These are phyloP conservation scores for Agapetus fuscipes DNA, from an alignment of 2,888 invertebrate genomes.

Conservation along the genomic window DNA sequence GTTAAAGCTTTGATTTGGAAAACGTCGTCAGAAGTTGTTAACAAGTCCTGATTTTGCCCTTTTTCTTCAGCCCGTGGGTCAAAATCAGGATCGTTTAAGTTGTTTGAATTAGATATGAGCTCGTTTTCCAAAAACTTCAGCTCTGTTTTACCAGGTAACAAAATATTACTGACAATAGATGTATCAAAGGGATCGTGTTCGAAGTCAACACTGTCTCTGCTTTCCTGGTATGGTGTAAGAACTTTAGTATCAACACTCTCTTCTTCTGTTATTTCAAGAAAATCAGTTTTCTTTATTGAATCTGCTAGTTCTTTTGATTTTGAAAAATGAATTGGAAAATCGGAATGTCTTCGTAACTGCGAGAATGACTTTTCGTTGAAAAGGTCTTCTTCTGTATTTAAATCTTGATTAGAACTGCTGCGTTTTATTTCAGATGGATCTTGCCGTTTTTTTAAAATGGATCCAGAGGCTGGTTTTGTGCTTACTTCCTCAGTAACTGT, in stretches of 20 bases:
- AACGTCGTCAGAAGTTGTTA: conserved; percentile 41
- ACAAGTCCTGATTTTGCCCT: conserved; percentile 34
- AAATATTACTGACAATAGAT: conserved; percentile 65
- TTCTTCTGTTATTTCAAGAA: conserved; percentile 44
- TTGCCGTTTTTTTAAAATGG: conserved; percentile 25
- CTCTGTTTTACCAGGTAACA: conserved; percentile 68
- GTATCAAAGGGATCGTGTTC: conserved; percentile 80
- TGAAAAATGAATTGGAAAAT: conserved; percentile 28
- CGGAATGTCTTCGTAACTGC: conserved; percentile 44
- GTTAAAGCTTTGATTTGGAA: conserved; percentile 64
- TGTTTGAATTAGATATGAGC: conserved; percentile 37
- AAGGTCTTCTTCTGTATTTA: conserved; percentile 41
- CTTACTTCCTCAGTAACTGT: conserved; percentile 24
- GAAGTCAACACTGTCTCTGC: conserved; percentile 32
- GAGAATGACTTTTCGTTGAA: conserved; percentile 25
- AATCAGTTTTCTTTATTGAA: conserved; percentile 24
- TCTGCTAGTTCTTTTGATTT: conserved; percentile 16
- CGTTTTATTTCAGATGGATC: conserved; percentile 34
- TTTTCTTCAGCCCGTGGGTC: conserved; percentile 40
- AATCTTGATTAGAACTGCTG: conserved; percentile 56
- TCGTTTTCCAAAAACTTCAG: conserved; percentile 68
- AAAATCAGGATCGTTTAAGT: conserved; percentile 33
- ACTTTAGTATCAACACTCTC: conserved; percentile 50
- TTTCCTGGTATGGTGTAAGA: conserved; percentile 44
- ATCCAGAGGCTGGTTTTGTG: conserved; percentile 4